Base-by-base conservation (phyloP, 2,113 vertebrate genomes). In the Saiga tatarica region DNA sequence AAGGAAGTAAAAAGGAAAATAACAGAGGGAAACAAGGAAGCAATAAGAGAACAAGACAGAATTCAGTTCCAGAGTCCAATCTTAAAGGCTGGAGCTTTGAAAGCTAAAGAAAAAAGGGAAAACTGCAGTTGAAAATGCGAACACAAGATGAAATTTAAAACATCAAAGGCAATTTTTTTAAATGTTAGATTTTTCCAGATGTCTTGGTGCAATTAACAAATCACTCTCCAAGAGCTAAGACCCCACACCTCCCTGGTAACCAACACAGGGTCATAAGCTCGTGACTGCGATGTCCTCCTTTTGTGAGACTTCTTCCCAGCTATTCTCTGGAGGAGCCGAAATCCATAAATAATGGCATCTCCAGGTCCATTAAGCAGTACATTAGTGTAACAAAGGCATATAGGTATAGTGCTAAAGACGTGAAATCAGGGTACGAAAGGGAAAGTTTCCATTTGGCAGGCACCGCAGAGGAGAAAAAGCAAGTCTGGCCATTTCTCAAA, bases 291-390 rank as follows among this genome's bases (percentile, higher is more conserved):
- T 16, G 26, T 39, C 98, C 89, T 92, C 89, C 96, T 97, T 98
- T 97, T 96, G 89, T 97, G 39, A 92, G 52, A 92, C 85, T 94
- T 98, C 98, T 81, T 96, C 95, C 85, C 98, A 98, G 98, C 96
- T 98, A 97, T 96, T 98, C 78, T 81, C 93, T 87, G 91, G 98
- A 97, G 97, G 93, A 92, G 67, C 67, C 8, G 23, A 94, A 98
- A 94, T 98, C 98, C 98, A 98, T 98, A 98, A 99, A 99, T 98
- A 99, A 98, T 87, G 81, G 96, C 97, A 98, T 98, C 98, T 98
- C 95, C 83, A 98, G 90, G 93, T 57, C 97, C 97, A 99, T 97
- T 98, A 98, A 97, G 95, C 71, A 97, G 95, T 93, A 52, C 94
- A 97, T 98, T 97, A 97, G 95, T 71, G 96, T 76, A 96, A 98